Evolutionary conservation across 2,797 vertebrate genomes (phyloP).

Genomic region (Discoglossus pictus): DNA sequence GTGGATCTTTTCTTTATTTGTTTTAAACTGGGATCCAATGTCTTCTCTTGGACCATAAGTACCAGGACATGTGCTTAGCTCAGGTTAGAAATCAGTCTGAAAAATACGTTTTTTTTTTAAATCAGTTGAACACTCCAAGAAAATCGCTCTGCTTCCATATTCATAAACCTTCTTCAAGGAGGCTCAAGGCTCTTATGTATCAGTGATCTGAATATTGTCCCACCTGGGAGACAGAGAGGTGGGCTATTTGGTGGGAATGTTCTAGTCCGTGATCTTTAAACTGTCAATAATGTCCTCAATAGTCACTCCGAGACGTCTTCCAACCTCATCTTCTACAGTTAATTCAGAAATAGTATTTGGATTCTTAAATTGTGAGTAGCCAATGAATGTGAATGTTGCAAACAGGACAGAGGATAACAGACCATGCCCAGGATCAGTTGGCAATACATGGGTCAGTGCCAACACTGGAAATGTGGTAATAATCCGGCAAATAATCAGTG

Average conservation of each 20-base stretch:
- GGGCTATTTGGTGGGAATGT: slow-evolving; percentile 28
- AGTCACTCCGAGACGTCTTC: no score
- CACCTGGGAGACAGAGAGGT: slow-evolving; percentile 28
- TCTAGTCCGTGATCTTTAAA: not conserved
- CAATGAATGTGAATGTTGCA: not conserved
- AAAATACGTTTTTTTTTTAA: slow-evolving; percentile 48
- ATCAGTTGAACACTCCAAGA: slow-evolving; percentile 43
- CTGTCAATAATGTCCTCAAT: not conserved
- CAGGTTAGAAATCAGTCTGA: slow-evolving; percentile 42
- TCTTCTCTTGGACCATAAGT: slow-evolving; percentile 24
- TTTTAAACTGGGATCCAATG: slow-evolving; percentile 45
- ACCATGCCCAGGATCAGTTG: no score
- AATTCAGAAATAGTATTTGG: not conserved
- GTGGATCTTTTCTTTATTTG: slow-evolving; percentile 31
- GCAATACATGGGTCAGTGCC: no score
- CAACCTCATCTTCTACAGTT: no score
- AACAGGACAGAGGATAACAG: slow-evolving; percentile 1
- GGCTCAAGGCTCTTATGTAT: slow-evolving; percentile 39
- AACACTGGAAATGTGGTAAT: no score
- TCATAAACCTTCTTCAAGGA: slow-evolving; percentile 32
- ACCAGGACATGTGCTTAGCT: slow-evolving; percentile 44
- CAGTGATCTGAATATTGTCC: slow-evolving; percentile 30
- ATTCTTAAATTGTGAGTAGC: not conserved
- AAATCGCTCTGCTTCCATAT: slow-evolving; percentile 42
- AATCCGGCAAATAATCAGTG: no score